phyloP scores from a whole-genome alignment of 2,797 vertebrate species.

The Ctenopoma multispine region DNA sequence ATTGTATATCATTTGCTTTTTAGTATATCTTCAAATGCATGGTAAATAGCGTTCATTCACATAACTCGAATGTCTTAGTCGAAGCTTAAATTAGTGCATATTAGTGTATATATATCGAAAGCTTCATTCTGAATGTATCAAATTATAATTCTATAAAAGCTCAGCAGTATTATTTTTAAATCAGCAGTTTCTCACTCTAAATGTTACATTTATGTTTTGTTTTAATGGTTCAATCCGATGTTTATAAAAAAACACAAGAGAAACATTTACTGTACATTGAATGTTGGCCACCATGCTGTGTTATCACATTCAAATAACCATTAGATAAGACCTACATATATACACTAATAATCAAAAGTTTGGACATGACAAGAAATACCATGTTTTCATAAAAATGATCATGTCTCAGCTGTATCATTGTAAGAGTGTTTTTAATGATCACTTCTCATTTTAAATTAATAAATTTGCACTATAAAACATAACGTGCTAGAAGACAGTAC shows the following conservation, averaged over 20 bases:
- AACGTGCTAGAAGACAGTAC: too few relatives aligned
- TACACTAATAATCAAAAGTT: too few relatives aligned
- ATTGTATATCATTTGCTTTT: conserved; percentile 9
- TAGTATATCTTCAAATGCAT: conserved; percentile 19
- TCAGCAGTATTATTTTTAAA: conserved; percentile 36
- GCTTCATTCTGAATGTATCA: conserved; percentile 24
- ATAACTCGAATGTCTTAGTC: conserved; percentile 5
- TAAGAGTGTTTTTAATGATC: too few relatives aligned
- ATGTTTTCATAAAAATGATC: too few relatives aligned
- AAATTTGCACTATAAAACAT: too few relatives aligned
- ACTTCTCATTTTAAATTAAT: too few relatives aligned
- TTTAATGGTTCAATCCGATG: conserved; percentile 30
- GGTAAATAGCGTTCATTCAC: conserved; percentile 8
- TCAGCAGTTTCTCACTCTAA: conserved; percentile 49
- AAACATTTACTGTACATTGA: conserved; percentile 43
- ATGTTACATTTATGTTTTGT: conserved; percentile 52
- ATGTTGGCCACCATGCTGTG: conserved; percentile 17
- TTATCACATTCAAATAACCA: conserved; percentile 34
- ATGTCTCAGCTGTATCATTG: too few relatives aligned
- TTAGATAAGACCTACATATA: conserved; percentile 38
- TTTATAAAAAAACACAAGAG: conserved; percentile 25
- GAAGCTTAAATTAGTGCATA: conserved; percentile 16
- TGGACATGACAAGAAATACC: too few relatives aligned
- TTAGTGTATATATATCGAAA: conserved; percentile 32
- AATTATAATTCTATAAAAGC: conserved; percentile 55